phyloP scores from a whole-genome alignment of 2,113 vertebrate genomes.

The Heteronetta atricapilla region DNA sequence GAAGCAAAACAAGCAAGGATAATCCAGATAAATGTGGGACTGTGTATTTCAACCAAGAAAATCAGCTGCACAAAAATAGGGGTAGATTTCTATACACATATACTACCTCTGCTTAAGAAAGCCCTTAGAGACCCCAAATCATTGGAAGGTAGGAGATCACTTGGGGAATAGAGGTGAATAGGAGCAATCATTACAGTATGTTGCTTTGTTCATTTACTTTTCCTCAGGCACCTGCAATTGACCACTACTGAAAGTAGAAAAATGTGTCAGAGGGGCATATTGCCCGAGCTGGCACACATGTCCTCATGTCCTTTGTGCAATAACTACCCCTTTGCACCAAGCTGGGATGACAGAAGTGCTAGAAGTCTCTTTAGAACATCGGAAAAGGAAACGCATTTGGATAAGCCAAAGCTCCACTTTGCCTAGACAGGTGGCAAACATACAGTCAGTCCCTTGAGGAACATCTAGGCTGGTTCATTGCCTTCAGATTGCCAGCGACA shows the following conservation, averaged over 20 bases:
- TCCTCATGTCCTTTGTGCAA: rapidly evolving
- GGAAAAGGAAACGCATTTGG: not conserved
- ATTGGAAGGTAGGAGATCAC: not conserved
- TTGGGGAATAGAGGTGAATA: not conserved
- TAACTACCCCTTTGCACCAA: not conserved
- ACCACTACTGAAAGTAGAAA: not conserved
- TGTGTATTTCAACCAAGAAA: not conserved
- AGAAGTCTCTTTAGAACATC: not conserved
- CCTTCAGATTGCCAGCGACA: not conserved
- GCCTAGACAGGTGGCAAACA: not conserved
- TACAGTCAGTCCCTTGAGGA: not conserved
- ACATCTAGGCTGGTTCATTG: not conserved
- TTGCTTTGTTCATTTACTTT: not conserved
- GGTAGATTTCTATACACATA: not conserved
- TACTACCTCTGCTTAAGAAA: not conserved
- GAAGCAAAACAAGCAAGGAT: not conserved
- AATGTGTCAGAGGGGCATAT: not conserved
- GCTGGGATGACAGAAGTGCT: not conserved
- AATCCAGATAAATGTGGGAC: not conserved
- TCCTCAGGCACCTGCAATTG: not conserved
- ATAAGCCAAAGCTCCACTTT: not conserved
- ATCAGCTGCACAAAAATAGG: not conserved
- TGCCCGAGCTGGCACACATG: not conserved
- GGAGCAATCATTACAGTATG: not conserved
- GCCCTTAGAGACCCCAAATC: not conserved